Percentiles rank a stretch among this genome's conserved stretches.
Evolutionary conservation across 2,113 vertebrate genomes (phyloP).

Genomic region (Lepus europaeus): DNA sequence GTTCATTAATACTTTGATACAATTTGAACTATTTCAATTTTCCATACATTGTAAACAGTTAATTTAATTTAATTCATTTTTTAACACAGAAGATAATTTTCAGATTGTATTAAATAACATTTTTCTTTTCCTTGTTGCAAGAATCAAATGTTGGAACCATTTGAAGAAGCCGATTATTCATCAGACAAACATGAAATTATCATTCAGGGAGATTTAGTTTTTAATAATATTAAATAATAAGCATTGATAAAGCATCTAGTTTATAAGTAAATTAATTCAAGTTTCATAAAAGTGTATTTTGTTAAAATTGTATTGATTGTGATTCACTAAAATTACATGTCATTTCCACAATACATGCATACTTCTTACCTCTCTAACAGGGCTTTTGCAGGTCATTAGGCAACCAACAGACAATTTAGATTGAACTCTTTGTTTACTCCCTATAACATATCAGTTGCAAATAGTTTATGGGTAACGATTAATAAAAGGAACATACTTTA

Average conservation of each 20-base stretch:
- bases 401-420: background rate
- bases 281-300: background rate
- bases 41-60: background rate
- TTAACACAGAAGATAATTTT: background rate
- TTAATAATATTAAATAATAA: background rate
- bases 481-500: slow-evolving; percentile 18
- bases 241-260: background rate
- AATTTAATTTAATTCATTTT: background rate
- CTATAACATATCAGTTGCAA: background rate
- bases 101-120: background rate
- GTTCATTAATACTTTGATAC: background rate
- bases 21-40: background rate
- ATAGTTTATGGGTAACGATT: background rate
- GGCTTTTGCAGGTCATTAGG: background rate
- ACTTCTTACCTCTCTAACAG: background rate
- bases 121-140: background rate
- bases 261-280: background rate
- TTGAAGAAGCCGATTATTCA: background rate
- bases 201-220: background rate
- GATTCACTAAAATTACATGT: background rate
- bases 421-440: background rate
- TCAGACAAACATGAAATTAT: background rate
- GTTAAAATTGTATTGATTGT: background rate
- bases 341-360: background rate
- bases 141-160: background rate